These are phyloP conservation scores for Latheticus oryzae DNA, from an alignment of 2,888 invertebrate species.

Conservation along the genomic window DNA sequence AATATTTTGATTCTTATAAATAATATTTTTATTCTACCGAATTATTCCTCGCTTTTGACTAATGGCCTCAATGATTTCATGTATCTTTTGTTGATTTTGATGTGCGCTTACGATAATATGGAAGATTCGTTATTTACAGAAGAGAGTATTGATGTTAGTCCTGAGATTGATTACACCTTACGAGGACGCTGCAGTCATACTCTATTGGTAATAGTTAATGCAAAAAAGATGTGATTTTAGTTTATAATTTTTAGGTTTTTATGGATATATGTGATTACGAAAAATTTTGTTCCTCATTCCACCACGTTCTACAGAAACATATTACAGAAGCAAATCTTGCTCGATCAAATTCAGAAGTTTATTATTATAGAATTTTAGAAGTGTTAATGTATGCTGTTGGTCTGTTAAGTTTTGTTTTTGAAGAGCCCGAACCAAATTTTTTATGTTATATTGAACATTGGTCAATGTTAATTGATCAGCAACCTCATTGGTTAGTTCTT, in stretches of 20 bases:
- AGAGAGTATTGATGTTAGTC: constrained; percentile 35
- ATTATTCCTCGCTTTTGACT: constrained; percentile 46
- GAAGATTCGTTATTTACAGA: constrained; percentile 45
- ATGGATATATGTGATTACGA: constrained; percentile 37
- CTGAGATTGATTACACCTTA: constrained; percentile 37
- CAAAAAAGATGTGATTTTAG: no score
- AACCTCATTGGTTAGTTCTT: constrained; percentile 40
- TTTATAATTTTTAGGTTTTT: constrained; percentile 40
- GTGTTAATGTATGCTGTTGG: constrained; percentile 50
- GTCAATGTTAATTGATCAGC: constrained; percentile 41
- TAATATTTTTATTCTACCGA: constrained; percentile 42
- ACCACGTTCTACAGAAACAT: constrained; percentile 46
- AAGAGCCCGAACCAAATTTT: constrained; percentile 38
- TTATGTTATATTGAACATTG: constrained; percentile 46
- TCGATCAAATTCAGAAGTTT: constrained; percentile 37
- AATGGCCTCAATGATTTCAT: constrained; percentile 49
- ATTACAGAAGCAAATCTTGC: constrained; percentile 42
- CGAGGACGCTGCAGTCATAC: constrained; percentile 41
- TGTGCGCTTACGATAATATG: constrained; percentile 46
- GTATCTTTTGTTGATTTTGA: constrained; percentile 48
- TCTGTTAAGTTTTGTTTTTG: constrained; percentile 36
- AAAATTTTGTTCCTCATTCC: constrained; percentile 44
- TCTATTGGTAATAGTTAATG: constrained; percentile 42
- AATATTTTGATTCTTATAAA: constrained; percentile 46
- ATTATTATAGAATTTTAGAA: constrained; percentile 46